Conservation (phyloP, 1,140 invertebrate species). For the Olivierus martensii region DNA sequence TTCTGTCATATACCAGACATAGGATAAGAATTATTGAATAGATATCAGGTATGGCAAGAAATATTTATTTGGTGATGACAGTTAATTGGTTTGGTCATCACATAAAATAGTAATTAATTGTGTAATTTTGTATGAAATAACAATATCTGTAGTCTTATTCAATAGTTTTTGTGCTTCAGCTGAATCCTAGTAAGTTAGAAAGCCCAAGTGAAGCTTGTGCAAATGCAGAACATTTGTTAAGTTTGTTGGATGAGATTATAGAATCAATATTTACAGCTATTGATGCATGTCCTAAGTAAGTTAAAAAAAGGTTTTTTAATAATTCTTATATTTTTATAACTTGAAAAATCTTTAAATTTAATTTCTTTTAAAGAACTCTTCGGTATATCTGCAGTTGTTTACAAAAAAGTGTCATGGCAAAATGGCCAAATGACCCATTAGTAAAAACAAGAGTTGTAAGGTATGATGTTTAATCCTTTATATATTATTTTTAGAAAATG, state of each 20-base stretch:
- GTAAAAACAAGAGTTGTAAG: conserved; percentile 21
- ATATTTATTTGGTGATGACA: too few relatives aligned
- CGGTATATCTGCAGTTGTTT: conserved; percentile 22
- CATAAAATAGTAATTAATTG: too few relatives aligned
- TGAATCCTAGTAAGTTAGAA: conserved; percentile 93
- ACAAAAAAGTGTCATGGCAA: conserved; percentile 19
- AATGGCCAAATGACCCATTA: conserved; percentile 24
- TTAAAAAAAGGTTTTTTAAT: too few relatives aligned
- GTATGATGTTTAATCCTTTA: background rate
- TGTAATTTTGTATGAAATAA: too few relatives aligned
- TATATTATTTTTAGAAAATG: background rate
- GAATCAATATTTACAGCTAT: conserved; percentile 80
- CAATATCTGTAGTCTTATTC: too few relatives aligned
- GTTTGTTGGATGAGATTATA: conserved; percentile 78
- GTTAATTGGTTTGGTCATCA: too few relatives aligned
- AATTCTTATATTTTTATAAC: background rate
- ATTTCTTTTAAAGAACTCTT: conserved; percentile 20
- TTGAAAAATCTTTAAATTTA: background rate
- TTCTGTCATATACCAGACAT: too few relatives aligned
- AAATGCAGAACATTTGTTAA: conserved; percentile 85
- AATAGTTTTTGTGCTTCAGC: conserved; percentile 23
- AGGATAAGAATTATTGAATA: too few relatives aligned
- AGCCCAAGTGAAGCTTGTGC: conserved; percentile 64
- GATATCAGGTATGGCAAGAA: too few relatives aligned
- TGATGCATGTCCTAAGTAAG: conserved; percentile 18